These are phyloP conservation scores for Phlogophora meticulosa DNA, from an alignment of 2,888 invertebrate species.

Conservation along the genomic window DNA sequence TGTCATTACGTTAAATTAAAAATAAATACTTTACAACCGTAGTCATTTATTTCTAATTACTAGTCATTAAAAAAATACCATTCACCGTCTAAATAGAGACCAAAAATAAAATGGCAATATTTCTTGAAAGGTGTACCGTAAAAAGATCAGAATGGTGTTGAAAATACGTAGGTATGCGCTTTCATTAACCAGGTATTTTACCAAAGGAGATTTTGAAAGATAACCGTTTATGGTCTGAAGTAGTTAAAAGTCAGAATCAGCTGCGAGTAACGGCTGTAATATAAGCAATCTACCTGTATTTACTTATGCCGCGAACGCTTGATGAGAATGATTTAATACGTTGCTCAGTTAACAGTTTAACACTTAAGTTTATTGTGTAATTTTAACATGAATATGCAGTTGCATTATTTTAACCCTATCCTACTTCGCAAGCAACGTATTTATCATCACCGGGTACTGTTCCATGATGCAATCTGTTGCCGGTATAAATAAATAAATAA, in stretches of 20 bases:
- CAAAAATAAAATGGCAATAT: conserved; percentile 9
- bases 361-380: conserved; percentile 31
- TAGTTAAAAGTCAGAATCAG: conserved; percentile 43
- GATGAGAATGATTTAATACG: conserved; percentile 25
- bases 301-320: conserved; percentile 13
- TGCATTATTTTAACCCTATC: conserved; percentile 27
- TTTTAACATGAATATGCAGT: conserved; percentile 24
- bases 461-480: conserved; percentile 7
- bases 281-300: conserved; percentile 25
- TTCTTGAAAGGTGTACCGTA: conserved; percentile 40
- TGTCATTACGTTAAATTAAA: too few relatives aligned
- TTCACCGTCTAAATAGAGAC: not conserved
- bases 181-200: conserved; percentile 53
- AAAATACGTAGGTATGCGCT: conserved; percentile 48
- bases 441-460: not conserved
- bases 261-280: conserved; percentile 40
- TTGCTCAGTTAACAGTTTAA: conserved; percentile 23
- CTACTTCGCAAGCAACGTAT: conserved; percentile 1
- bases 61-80: conserved; percentile 3
- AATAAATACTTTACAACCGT: too few relatives aligned
- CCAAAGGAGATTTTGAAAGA: conserved; percentile 52
- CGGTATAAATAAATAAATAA: conserved; percentile 5
- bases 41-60: too few relatives aligned
- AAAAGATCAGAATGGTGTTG: conserved; percentile 39
- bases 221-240: conserved; percentile 41